Evolutionary conservation across 2,888 invertebrate species (phyloP).

Genomic region (Brachyopa scutellaris): DNA sequence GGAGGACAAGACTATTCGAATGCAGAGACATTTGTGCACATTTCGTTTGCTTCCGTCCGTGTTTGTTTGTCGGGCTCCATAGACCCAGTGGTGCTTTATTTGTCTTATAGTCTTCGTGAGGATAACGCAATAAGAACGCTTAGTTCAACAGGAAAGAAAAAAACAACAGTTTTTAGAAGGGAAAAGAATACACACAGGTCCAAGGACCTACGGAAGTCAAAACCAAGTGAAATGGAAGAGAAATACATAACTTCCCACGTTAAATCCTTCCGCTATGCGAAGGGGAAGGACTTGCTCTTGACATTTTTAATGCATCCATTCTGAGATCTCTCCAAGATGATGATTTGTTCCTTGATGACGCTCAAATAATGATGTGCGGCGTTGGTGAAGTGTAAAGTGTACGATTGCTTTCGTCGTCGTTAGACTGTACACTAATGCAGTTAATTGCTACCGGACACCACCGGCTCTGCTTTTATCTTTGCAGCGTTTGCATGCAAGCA

Average conservation of each 20-base stretch:
- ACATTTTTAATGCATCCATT: slow-evolving; percentile 37
- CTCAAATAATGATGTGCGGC: not conserved
- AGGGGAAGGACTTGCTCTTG: slow-evolving; percentile 33
- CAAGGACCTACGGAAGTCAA: slow-evolving; percentile 8
- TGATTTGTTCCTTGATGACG: slow-evolving; percentile 36
- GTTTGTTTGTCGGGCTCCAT: too few species aligned
- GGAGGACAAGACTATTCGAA: too few species aligned
- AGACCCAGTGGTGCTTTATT: not conserved
- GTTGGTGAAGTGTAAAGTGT: slow-evolving; percentile 1
- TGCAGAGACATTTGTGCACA: too few species aligned
- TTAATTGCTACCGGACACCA: slow-evolving; percentile 55
- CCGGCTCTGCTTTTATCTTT: not conserved
- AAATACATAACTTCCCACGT: slow-evolving; percentile 17
- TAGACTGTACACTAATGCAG: slow-evolving; percentile 46
- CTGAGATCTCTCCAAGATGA: slow-evolving; percentile 18
- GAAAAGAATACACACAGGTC: not conserved
- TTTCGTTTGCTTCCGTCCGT: too few species aligned
- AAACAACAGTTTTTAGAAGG: not conserved
- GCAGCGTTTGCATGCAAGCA: not conserved
- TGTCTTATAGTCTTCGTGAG: slow-evolving; percentile 12
- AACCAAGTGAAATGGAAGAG: slow-evolving; percentile 27
- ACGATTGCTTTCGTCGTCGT: slow-evolving; percentile 5
- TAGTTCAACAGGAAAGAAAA: slow-evolving; percentile 2
- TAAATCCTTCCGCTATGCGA: slow-evolving; percentile 21
- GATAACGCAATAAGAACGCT: slow-evolving; percentile 26